Base-by-base conservation (phyloP, 2,888 invertebrate species). In the Thelaira solivaga region DNA sequence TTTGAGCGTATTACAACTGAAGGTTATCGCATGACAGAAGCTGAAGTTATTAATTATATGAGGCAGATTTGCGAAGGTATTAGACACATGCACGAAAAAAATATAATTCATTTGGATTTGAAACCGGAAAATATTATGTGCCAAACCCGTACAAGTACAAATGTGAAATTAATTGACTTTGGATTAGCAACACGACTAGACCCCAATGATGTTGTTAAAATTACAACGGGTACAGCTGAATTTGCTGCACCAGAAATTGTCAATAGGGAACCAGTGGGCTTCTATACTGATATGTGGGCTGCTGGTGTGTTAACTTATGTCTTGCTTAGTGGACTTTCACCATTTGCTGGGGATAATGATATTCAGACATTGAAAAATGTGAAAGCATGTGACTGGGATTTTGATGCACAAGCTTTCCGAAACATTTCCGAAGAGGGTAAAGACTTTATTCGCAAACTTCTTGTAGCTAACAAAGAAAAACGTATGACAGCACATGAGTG, bases 211-310 rank as follows among this genome's bases (percentile, higher is more conserved):
- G 94, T 97, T 22, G 99, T 99, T 3, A 99, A 99, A 91, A 99
- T 99, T 80, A 98, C 98, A 2, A 99, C 99, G 0, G 99, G 99
- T 74, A 99, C 99, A 0, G 99, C 99, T 0, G 99, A 99, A 90
- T 99, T 99, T 90, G 99, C 99, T 1, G 98, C 99, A 43, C 99
- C 99, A 0, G 99, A 99, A 91, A 98, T 99, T 80, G 99, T 98
- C 0, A 98, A 99, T 86, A 92, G 98, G 13, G 98, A 99, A 89
- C 97, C 99, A 0, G 99, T 99, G 78, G 99, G 99, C 67, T 99
- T 99, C 91, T 99, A 99, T 90, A 99, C 99, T 0, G 99, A 99
- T 88, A 99, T 99, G 99, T 99, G 99, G 99, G 98, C 99, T 34
- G 95, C 98, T 31, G 99, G 99, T 85, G 99, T 99, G 1, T 91